Conservation (phyloP, 1,140 invertebrate species). For the Bombus fervidus region DNA sequence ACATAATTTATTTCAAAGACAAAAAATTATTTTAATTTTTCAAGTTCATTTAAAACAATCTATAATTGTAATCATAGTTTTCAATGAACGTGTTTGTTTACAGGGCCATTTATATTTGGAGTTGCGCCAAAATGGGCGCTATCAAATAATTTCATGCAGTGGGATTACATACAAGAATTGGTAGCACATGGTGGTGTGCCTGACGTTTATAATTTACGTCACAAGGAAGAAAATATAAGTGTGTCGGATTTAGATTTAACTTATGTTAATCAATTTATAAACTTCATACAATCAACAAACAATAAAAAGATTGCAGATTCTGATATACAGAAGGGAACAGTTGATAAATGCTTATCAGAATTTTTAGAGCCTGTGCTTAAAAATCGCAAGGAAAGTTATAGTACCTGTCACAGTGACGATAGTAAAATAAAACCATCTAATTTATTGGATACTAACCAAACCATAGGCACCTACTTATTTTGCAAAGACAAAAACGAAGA, state of each 20-base stretch:
- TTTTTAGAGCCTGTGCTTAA: constrained; percentile 16
- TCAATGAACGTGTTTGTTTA: constrained; percentile 48
- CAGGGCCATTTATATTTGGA: constrained; percentile 73
- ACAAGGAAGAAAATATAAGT: constrained; percentile 47
- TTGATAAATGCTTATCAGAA: constrained; percentile 42
- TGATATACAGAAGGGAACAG: constrained; percentile 14
- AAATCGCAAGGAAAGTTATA: constrained; percentile 35
- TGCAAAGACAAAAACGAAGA: constrained; percentile 17
- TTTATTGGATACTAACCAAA: constrained; percentile 33
- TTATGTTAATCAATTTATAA: constrained; percentile 43
- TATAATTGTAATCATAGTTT: background rate
- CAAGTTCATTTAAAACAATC: constrained; percentile 20
- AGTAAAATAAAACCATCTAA: constrained; percentile 18
- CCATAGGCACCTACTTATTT: background rate
- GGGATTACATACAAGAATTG: constrained; percentile 70
- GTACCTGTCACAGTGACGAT: constrained; percentile 36
- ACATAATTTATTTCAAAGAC: background rate
- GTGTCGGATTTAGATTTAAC: constrained; percentile 28
- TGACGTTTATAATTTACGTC: constrained; percentile 32
- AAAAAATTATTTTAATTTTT: constrained; percentile 3
- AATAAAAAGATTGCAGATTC: constrained; percentile 38
- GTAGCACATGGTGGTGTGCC: constrained; percentile 68
- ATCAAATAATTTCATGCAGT: constrained; percentile 68
- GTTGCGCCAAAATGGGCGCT: constrained; percentile 78
- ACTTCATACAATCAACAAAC: constrained; percentile 35